A percentile compares a stretch with the other conserved stretches of the same genome.
Conservation (phyloP, 1,140 invertebrate species). For the Cyphomyrmex costatus region DNA sequence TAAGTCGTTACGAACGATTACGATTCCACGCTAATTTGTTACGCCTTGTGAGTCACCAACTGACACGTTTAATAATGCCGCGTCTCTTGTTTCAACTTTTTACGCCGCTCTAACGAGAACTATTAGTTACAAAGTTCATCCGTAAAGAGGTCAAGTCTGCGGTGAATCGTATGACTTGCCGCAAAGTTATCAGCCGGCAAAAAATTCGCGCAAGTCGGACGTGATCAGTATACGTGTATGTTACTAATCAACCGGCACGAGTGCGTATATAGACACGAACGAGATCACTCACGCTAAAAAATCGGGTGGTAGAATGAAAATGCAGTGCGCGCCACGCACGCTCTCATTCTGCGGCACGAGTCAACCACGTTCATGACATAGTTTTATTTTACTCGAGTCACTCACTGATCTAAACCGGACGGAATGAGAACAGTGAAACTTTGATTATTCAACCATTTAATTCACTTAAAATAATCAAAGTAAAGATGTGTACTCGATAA, state of each 20-base stretch:
- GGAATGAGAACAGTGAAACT: slow-evolving; percentile 40
- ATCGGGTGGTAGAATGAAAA: slow-evolving; percentile 25
- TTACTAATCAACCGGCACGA: slow-evolving; percentile 25
- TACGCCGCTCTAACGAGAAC: background rate
- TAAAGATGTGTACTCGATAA: background rate
- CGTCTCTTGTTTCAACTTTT: slow-evolving; percentile 43
- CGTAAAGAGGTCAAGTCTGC: background rate
- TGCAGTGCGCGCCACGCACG: slow-evolving; percentile 17
- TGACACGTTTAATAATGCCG: slow-evolving; percentile 42
- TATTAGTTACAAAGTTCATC: slow-evolving; percentile 8
- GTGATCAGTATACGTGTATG: background rate
- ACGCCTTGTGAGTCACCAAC: slow-evolving; percentile 3
- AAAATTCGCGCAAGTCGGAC: background rate
- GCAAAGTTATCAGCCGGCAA: background rate
- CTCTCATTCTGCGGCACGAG: slow-evolving; percentile 31
- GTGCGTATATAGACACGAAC: background rate
- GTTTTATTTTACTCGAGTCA: slow-evolving; percentile 42
- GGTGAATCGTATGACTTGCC: background rate
- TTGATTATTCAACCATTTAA: slow-evolving; percentile 25
- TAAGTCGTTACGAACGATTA: slow-evolving; percentile 36
- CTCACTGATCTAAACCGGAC: slow-evolving; percentile 31
- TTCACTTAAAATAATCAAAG: background rate
- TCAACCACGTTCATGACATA: slow-evolving; percentile 54
- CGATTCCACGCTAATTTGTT: slow-evolving; percentile 42
- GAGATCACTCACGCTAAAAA: slow-evolving; percentile 34